Conservation (phyloP, 37 sponge, comb jelly and placozoan genomes). For the Theonella swinhoei region DNA sequence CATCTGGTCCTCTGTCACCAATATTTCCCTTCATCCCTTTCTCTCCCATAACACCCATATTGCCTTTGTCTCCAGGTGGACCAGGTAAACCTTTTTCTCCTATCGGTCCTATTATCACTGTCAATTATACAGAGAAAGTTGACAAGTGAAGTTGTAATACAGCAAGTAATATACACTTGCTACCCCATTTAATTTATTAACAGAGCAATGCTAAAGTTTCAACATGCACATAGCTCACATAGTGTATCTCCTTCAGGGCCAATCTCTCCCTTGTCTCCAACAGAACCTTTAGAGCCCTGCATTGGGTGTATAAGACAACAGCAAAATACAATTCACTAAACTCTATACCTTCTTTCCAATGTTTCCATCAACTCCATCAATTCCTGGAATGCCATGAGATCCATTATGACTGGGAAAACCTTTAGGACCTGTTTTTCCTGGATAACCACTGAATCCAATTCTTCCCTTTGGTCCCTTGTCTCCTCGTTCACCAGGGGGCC, state of each 20-base stretch:
- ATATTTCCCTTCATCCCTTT: background rate
- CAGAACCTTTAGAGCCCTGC: background rate
- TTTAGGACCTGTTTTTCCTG: background rate
- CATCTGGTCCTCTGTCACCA: background rate
- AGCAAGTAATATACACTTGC: too few species aligned
- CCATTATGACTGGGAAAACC: slow-evolving; percentile 3
- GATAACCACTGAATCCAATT: background rate
- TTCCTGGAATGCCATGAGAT: slow-evolving; percentile 10
- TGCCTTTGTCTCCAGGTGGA: background rate
- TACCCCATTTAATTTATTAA: too few species aligned
- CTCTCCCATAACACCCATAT: background rate
- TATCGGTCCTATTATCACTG: background rate
- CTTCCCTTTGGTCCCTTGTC: background rate
- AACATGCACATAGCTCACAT: background rate
- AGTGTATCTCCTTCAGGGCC: background rate
- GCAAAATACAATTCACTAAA: too few species aligned
- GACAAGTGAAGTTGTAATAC: too few species aligned
- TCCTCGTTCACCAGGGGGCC: background rate
- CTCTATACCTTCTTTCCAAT: background rate
- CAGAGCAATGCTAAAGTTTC: too few species aligned
- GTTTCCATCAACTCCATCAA: background rate
- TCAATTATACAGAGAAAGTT: too few species aligned
- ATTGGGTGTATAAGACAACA: too few species aligned
- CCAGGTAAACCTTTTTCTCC: background rate
- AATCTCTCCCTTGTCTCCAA: background rate